phyloP scores from a whole-genome alignment of 2,113 vertebrate genomes.

The Solea senegalensis region DNA sequence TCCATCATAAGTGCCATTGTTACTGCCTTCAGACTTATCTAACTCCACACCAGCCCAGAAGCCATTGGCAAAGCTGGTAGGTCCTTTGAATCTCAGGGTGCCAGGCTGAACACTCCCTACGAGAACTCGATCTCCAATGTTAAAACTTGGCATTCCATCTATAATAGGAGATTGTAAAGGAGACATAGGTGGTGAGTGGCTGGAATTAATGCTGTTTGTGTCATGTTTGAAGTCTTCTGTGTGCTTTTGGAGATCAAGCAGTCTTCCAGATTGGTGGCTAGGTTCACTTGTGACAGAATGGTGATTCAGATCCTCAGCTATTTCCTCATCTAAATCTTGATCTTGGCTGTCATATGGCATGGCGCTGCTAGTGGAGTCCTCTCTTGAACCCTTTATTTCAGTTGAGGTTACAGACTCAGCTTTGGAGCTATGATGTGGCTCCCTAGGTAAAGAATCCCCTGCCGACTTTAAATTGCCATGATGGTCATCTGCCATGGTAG shows the following conservation, averaged over 20 bases:
- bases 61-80: slow-evolving; percentile 90
- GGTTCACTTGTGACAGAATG: slow-evolving; percentile 74
- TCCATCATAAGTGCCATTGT: slow-evolving; percentile 90
- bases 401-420: slow-evolving; percentile 35
- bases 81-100: slow-evolving; percentile 90
- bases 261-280: slow-evolving; percentile 73
- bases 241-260: slow-evolving; percentile 81
- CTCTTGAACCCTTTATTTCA: slow-evolving; percentile 45
- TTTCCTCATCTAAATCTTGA: slow-evolving; percentile 80
- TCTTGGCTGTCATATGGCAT: slow-evolving; percentile 57
- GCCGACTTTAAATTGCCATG: slow-evolving; percentile 83
- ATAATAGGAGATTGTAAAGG: slow-evolving; percentile 33
- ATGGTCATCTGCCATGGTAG: slow-evolving; percentile 63
- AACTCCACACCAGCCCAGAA: slow-evolving; percentile 96
- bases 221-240: slow-evolving; percentile 74
- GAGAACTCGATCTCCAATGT: slow-evolving; percentile 89
- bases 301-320: slow-evolving; percentile 84
- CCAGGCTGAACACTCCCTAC: slow-evolving; percentile 92
- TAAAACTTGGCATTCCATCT: slow-evolving; percentile 84
- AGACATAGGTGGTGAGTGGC: slow-evolving; percentile 52
- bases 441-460: slow-evolving; percentile 64
- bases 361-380: slow-evolving; percentile 33
- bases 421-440: slow-evolving; percentile 59
- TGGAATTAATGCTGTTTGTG: slow-evolving; percentile 33
- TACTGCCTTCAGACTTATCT: slow-evolving; percentile 93